Evolutionary conservation across 2,888 invertebrate species (phyloP).

Genomic region (Thumatha senex): DNA sequence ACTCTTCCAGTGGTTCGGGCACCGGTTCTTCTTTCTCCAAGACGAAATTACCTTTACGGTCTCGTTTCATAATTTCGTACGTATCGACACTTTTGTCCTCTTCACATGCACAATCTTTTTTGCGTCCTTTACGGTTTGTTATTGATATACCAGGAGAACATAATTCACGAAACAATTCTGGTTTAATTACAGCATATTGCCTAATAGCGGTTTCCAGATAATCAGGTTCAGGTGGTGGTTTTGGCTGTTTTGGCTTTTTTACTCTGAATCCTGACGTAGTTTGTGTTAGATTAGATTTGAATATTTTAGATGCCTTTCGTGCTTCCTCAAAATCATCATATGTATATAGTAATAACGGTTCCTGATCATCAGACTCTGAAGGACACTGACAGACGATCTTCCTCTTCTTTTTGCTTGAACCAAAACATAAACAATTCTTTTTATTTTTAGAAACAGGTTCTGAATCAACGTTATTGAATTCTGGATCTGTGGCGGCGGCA

Average conservation of each 20-base stretch:
- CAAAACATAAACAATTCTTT: conserved; percentile 13
- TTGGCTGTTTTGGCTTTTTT: conserved; percentile 33
- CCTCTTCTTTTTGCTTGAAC: conserved; percentile 13
- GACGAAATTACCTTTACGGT: neutral
- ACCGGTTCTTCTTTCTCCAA: neutral
- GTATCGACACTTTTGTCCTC: conserved; percentile 16
- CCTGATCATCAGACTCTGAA: conserved; percentile 3
- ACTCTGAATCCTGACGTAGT: conserved; percentile 59
- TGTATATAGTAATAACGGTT: conserved; percentile 1
- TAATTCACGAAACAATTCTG: conserved; percentile 11
- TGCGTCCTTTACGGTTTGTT: neutral
- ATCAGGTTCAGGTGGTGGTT: neutral
- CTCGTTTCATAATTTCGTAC: neutral
- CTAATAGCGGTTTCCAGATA: conserved; percentile 29
- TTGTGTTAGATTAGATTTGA: conserved; percentile 53
- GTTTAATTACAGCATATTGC: conserved; percentile 27
- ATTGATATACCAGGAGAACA: neutral
- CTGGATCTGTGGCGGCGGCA: neutral
- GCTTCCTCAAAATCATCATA: conserved; percentile 4
- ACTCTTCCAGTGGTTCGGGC: neutral
- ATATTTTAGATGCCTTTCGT: conserved; percentile 16
- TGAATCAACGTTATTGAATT: neutral
- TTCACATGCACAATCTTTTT: conserved; percentile 39
- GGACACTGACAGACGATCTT: conserved; percentile 27
- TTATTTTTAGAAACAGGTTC: neutral